Evolutionary conservation across 2,113 vertebrate genomes (phyloP), one percentile per base, ranked within the genome.

Genomic region (Camelus bactrianus): DNA sequence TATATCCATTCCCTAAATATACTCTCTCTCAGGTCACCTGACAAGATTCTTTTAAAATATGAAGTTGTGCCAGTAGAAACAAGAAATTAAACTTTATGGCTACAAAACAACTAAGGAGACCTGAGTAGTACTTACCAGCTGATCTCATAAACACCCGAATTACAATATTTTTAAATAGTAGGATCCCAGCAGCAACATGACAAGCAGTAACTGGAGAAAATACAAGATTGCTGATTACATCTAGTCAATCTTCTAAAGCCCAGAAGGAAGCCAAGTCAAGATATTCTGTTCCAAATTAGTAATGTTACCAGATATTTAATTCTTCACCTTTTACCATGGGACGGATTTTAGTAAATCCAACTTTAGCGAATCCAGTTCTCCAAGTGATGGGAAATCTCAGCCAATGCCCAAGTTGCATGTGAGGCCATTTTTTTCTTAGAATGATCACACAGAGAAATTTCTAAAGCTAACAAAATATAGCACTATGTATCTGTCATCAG

Each of bases 241-340:
- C n/a, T 70, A 60, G 22, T 76, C 89, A 91, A 32, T 16, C 1
- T 93, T 91, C 93, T 96, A 83, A 97, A 94, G 10, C 35, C 5
- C 12, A 32, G 52, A 81, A 84, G 28, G 97, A 50, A 85, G 50
- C 28, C 80, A 91, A 94, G 60, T 93, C 85, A 93, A 94, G 42
- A 77, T 46, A 79, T n/a, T 95, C 17, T 84, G 50, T 93, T 96
- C 85, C 72, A 93, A 91, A 90, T 94, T 94, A 96, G 54, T 87
- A 52, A 80, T 22, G 35, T 95, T 96, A 82, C 26, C 85, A 92
- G 94, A 8, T 79, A n/a, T 56, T 94, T 92, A 95, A 89, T 58
- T 80, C 19, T 56, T 91, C 69, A 35, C 46, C 24, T 89, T n/a
- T 84, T 97, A 76, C 8, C 52, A 64, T 16, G 58, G 70, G 0